Base-by-base conservation (phyloP, 2,797 vertebrate genomes). In the Xenops minutus region DNA sequence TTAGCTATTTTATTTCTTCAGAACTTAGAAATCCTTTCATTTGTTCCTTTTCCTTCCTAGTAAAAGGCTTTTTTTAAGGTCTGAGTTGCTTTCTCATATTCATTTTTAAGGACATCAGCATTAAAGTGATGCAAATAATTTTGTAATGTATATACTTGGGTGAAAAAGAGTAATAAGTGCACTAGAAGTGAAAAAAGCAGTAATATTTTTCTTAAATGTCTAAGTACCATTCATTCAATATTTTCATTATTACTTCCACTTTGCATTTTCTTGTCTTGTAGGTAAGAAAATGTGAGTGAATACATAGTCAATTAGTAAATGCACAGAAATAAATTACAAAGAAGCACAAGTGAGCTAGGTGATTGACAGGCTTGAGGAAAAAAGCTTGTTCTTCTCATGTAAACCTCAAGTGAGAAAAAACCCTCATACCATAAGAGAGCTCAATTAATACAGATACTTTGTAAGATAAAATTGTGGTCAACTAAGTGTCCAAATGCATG, bases 61-160 rank as follows among this genome's bases (percentile, higher is more conserved):
- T 75, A 76, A 59, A 88, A 79, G 14, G 41, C 15, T 24, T 61
- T 68, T 56, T 88, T 88, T 81, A 92, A 96, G 85, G 88, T 61
- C 76, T 73, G 46, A 84, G n/a, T 44, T 95, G 22, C 48, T 92
- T 94, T 94, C 95, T 78, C 39, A 13, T 91, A 81, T 79, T 93
- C 68, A 92, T 96, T 97, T 97, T 84, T 92, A 94, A 69, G 77
- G 54, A 85, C 14, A 92, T 89, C 85, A 85, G 59, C 37, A 48
- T 49, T 81, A 54, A 27, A 59, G 7, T 92, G 34, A 76, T 94
- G 72, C 54, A 94, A 55, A 71, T 73, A 89, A 93, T 91, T 96
- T 85, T 90, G 72, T 92, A 96, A 90, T 87, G 71, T 22, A 29
- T 11, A 26, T 49, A 83, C 39, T 88, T 93, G 62, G 63, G 52